Percentiles rank a stretch among this genome's conserved stretches.
phyloP scores from a whole-genome alignment of 1,140 invertebrate genomes.

The Pachyrhynchus sulphureomaculatus region DNA sequence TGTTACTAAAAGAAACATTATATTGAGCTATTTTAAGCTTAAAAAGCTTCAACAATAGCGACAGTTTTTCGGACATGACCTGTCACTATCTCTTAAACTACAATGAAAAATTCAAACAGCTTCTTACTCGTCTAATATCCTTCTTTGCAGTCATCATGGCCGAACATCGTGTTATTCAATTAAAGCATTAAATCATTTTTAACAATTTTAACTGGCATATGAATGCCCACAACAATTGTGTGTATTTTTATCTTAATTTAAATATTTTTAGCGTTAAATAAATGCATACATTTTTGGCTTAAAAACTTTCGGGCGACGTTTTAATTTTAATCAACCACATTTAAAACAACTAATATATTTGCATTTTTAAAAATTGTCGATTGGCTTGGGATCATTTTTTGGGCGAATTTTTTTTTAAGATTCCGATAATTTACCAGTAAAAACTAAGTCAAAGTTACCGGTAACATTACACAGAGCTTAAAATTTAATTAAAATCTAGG shows the following conservation, averaged over 20 bases:
- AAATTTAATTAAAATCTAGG: too few species aligned
- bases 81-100: too few species aligned
- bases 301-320: not conserved
- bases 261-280: constrained; percentile 17
- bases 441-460: too few species aligned
- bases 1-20: not conserved
- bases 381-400: too few species aligned
- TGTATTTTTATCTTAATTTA: constrained; percentile 22
- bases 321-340: not conserved
- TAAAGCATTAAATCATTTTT: constrained; percentile 21
- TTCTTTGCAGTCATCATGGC: not conserved
- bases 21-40: constrained; percentile 9
- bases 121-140: not conserved
- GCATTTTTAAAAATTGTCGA: too few species aligned
- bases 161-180: constrained; percentile 15
- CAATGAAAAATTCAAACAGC: too few species aligned
- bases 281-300: constrained; percentile 28
- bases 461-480: too few species aligned
- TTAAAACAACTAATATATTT: constrained; percentile 6
- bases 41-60: not conserved
- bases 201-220: constrained; percentile 18
- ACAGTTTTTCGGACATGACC: too few species aligned
- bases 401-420: too few species aligned
- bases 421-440: too few species aligned
- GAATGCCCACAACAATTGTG: constrained; percentile 17